Evolutionary conservation across 1,140 invertebrate genomes (phyloP).

Genomic region (Drosophila simulans): DNA sequence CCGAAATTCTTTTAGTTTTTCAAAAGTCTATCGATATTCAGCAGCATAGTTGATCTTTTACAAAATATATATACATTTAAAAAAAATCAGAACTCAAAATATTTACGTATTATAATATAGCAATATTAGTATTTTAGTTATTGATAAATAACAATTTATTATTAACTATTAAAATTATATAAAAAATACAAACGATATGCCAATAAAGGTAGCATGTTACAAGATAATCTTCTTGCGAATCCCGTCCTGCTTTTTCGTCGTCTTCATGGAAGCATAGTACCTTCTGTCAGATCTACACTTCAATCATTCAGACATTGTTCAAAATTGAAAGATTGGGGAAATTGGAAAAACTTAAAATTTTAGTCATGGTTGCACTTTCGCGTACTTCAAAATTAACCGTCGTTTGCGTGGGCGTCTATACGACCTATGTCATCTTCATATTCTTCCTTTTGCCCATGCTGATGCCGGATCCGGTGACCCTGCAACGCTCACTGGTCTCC

Average conservation of each 20-base stretch:
- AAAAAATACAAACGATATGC: slow-evolving; percentile 25
- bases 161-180: slow-evolving; percentile 34
- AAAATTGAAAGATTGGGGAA: slow-evolving; percentile 12
- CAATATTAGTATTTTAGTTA: slow-evolving; percentile 49
- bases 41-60: slow-evolving; percentile 33
- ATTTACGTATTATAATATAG: slow-evolving; percentile 49
- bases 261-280: neutral
- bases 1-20: slow-evolving; percentile 2
- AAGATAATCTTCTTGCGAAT: slow-evolving; percentile 2
- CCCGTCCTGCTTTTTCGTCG: neutral
- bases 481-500: slow-evolving; percentile 37
- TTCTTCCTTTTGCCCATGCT: slow-evolving; percentile 56
- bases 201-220: slow-evolving; percentile 60
- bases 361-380: slow-evolving; percentile 31
- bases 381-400: slow-evolving; percentile 50
- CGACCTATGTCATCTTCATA: slow-evolving; percentile 48
- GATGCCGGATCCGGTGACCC: slow-evolving; percentile 43
- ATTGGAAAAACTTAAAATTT: slow-evolving; percentile 2
- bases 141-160: slow-evolving; percentile 29
- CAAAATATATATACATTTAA: slow-evolving; percentile 28
- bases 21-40: neutral
- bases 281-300: neutral
- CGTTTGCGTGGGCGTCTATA: slow-evolving; percentile 56
- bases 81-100: slow-evolving; percentile 25
- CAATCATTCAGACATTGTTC: neutral